Percentiles rank a stretch among this genome's conserved stretches.
Conservation (phyloP, 2,888 invertebrate genomes). For the Sericinus montela region DNA sequence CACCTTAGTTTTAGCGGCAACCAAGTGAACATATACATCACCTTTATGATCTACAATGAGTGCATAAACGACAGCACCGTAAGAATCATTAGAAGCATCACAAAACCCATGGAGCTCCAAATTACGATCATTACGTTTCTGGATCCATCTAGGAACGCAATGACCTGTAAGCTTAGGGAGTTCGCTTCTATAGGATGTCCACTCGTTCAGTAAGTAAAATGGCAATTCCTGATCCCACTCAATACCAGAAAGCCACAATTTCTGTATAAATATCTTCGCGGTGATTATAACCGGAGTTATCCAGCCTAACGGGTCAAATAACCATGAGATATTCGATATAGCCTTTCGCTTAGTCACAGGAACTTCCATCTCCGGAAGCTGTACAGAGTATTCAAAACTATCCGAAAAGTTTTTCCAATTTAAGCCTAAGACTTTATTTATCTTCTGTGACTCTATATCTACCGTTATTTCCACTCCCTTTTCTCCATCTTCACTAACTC, state of each 20-base stretch:
- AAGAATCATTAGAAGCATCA: constrained; percentile 24
- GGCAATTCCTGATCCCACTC: constrained; percentile 24
- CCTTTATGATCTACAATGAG: constrained; percentile 15
- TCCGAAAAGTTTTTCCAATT: not conserved
- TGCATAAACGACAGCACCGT: constrained; percentile 23
- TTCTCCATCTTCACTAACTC: not conserved
- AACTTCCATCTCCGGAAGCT: not conserved
- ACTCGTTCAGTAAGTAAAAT: constrained; percentile 11
- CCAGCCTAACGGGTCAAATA: constrained; percentile 26
- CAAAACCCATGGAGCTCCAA: constrained; percentile 25
- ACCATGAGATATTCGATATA: constrained; percentile 19
- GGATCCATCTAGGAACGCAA: not conserved
- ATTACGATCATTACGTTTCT: not conserved
- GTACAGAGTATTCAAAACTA: not conserved
- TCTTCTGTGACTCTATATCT: not conserved
- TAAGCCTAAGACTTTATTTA: not conserved
- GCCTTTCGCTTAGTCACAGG: constrained; percentile 17
- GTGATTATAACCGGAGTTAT: constrained; percentile 20
- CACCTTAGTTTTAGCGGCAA: constrained; percentile 24
- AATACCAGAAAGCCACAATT: constrained; percentile 19
- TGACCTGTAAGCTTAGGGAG: not conserved
- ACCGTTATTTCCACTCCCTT: too few relatives aligned
- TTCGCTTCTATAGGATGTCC: constrained; percentile 4
- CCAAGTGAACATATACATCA: constrained; percentile 10
- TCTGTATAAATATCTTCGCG: constrained; percentile 23